Evolutionary conservation across 2,888 invertebrate genomes (phyloP), one percentile per base, ranked within the genome.

Genomic region (Ditylenchus weischeri): DNA sequence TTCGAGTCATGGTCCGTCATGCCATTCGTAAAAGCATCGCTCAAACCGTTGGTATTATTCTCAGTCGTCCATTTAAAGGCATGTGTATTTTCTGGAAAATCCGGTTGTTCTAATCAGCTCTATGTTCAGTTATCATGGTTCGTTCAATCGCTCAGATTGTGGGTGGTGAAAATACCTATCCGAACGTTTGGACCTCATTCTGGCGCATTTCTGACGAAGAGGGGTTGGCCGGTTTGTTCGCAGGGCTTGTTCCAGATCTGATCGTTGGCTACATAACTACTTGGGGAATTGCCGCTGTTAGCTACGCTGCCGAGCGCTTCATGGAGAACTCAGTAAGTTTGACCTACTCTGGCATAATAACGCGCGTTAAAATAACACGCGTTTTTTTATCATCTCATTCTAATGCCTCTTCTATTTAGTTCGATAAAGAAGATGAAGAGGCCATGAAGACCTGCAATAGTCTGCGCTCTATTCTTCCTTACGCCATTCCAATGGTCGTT

Each of bases 111-210:
- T 51, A 10, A 23, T 13, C 13, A 13, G 13, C 23, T 51, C 13
- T 10, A 10, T 6, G 7, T 13, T 49, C 49, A 84, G 93, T 95
- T 57, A 90, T 94, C 73, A 90, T 91, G 66, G 86, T 93, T 65
- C 88, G 94, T 78, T 91, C 91, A 88, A 93, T 95, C 90, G 93
- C 93, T 18, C 92, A 94, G 81, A 92, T 93, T 86, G 89, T 95
- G 72, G 94, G 94, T 8, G 88, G 90, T 78, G 94, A 95, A 86
- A 88, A 88, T 65, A 87, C 89, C 80, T 94, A 93, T 83, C 84
- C 81, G 88, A 23, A 38, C 8, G 88, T 68, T 48, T 58, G 76
- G 21, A 64, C 63, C 7, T 90, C 92, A 0, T 86, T 93, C 72
- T 85, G 86, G 62, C 89, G 91, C 80, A 90, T 95, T 72, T 93